These are phyloP conservation scores for Tachina lurida DNA, from an alignment of 2,888 invertebrate species.

Conservation along the genomic window DNA sequence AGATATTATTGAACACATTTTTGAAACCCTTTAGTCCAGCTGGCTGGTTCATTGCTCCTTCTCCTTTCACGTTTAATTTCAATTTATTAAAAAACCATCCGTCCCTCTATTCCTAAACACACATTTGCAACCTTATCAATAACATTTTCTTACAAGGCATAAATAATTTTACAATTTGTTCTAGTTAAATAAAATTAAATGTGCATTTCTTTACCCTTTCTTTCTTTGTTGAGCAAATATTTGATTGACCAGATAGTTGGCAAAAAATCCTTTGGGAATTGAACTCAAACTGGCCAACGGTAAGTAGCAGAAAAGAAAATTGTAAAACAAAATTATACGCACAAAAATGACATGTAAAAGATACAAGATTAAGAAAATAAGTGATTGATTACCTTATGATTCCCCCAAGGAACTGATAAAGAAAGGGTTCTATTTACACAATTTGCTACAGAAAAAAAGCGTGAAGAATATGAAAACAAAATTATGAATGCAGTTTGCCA, in stretches of 20 bases:
- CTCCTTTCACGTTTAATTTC: not conserved
- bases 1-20: not conserved
- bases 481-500: slow-evolving; percentile 53
- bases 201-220: slow-evolving; percentile 31
- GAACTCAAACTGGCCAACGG: slow-evolving; percentile 49
- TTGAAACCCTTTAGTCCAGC: not conserved
- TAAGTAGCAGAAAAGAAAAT: slow-evolving; percentile 19
- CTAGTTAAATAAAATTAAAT: slow-evolving; percentile 66
- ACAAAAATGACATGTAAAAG: slow-evolving; percentile 59
- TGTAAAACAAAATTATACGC: not conserved
- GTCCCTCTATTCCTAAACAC: not conserved
- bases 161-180: slow-evolving; percentile 67
- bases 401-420: slow-evolving; percentile 55
- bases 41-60: not conserved
- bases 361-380: slow-evolving; percentile 67
- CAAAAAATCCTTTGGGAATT: slow-evolving; percentile 45
- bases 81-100: not conserved
- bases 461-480: slow-evolving; percentile 33
- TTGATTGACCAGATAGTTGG: slow-evolving; percentile 64
- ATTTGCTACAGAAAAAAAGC: slow-evolving; percentile 51
- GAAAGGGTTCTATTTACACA: slow-evolving; percentile 63
- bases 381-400: slow-evolving; percentile 63
- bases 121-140: slow-evolving; percentile 41
- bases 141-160: slow-evolving; percentile 62
- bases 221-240: slow-evolving; percentile 39